Conservation (phyloP, 2,113 vertebrate genomes). For the Mirounga angustirostris region DNA sequence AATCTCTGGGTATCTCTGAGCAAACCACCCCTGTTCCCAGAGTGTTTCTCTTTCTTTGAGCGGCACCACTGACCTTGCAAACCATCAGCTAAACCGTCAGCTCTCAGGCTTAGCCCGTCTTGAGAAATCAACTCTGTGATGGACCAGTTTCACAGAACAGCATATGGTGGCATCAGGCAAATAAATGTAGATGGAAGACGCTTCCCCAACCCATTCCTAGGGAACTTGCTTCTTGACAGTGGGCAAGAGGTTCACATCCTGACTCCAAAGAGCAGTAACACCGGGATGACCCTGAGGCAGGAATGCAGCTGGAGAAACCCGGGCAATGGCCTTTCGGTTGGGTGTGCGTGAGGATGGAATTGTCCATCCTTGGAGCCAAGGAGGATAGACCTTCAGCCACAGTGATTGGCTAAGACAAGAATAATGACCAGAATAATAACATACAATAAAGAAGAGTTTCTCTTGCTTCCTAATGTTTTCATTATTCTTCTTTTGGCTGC, state of each 20-base stretch:
- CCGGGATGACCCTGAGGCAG: not conserved
- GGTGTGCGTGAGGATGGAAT: not conserved
- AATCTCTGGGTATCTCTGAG: slow-evolving; percentile 7
- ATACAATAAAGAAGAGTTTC: not conserved
- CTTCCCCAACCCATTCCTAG: not conserved
- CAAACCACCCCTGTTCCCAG: not conserved
- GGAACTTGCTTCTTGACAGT: not conserved
- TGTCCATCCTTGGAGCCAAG: not conserved
- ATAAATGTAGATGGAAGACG: not conserved
- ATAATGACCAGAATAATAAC: not conserved
- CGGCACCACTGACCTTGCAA: not conserved
- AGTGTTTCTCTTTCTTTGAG: slow-evolving; percentile 26
- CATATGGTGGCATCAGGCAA: not conserved
- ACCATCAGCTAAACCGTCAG: not conserved
- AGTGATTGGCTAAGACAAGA: not conserved
- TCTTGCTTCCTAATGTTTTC: not conserved
- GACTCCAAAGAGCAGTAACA: not conserved
- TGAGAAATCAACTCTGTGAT: not conserved
- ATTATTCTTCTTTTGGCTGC: not conserved
- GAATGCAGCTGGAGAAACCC: not conserved
- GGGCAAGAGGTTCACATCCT: not conserved
- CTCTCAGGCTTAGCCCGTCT: not conserved
- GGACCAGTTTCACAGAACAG: not conserved
- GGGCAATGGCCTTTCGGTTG: not conserved
- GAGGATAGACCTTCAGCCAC: not conserved